Conservation (phyloP, 2,797 vertebrate genomes). For the Coregonus ussuriensis region DNA sequence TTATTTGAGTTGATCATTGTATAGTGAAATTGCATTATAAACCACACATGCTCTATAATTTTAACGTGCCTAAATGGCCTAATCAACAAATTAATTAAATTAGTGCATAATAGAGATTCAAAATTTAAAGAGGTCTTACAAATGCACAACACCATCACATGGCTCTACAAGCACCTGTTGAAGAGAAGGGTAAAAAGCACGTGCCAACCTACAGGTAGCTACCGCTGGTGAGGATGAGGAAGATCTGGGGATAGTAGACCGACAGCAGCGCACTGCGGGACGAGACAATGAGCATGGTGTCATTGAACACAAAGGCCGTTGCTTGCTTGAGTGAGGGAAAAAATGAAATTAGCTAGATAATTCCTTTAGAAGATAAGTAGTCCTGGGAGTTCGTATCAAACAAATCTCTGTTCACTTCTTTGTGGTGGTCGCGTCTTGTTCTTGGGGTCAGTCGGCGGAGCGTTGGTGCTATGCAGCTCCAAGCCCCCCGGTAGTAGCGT, state of each 20-base stretch:
- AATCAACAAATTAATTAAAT: background rate
- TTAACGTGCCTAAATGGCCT: background rate
- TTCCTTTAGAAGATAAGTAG: conserved; percentile 13
- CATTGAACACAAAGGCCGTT: conserved; percentile 70
- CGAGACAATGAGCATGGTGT: conserved; percentile 91
- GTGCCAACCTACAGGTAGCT: conserved; percentile 94
- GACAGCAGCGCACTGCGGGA: conserved; percentile 91
- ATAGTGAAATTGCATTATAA: background rate
- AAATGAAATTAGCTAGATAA: conserved; percentile 20
- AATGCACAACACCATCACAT: background rate
- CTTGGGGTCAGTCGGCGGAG: conserved; percentile 65
- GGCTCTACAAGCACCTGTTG: background rate
- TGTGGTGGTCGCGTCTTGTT: conserved; percentile 33
- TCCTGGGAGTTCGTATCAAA: conserved; percentile 45
- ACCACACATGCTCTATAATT: background rate
- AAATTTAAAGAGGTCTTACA: background rate
- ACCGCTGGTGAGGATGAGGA: conserved; percentile 97
- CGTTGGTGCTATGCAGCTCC: conserved; percentile 73
- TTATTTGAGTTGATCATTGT: background rate
- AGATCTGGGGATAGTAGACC: conserved; percentile 95
- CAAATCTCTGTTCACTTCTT: conserved; percentile 53
- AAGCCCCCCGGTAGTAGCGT: conserved; percentile 74
- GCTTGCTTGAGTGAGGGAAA: conserved; percentile 41
- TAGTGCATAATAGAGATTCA: background rate
- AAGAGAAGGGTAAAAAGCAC: conserved; percentile 19